Conservation (phyloP, 2,113 vertebrate genomes). For the Zosterops borbonicus region DNA sequence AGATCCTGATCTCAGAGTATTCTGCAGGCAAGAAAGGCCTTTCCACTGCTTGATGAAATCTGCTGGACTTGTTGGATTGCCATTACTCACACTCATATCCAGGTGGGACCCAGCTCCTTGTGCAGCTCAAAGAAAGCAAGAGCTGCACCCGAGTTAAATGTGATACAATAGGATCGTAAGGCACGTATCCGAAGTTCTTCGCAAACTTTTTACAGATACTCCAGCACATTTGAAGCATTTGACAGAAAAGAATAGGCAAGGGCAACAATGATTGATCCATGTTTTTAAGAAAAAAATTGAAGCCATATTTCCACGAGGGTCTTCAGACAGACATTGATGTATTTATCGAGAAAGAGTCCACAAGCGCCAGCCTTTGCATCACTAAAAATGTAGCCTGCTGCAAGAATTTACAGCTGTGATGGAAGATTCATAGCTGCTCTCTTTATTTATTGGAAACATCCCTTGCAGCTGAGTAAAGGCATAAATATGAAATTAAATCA, state of each 20-base stretch:
- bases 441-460: conserved; percentile 67
- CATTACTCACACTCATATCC: background rate
- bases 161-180: background rate
- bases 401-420: conserved; percentile 67
- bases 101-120: background rate
- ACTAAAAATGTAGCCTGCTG: conserved; percentile 53
- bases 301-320: conserved; percentile 61
- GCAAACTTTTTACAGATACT: conserved; percentile 50
- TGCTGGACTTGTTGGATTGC: background rate
- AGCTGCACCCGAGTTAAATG: background rate
- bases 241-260: conserved; percentile 68
- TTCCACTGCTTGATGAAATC: background rate
- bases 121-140: background rate
- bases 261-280: conserved; percentile 69
- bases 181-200: background rate
- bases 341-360: conserved; percentile 56
- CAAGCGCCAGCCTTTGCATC: conserved; percentile 18
- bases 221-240: conserved; percentile 42
- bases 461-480: conserved; percentile 48
- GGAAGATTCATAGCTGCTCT: conserved; percentile 55
- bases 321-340: conserved; percentile 58
- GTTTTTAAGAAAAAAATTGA: conserved; percentile 69
- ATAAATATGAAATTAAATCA: conserved; percentile 67
- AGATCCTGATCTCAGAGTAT: background rate
- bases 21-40: background rate